Evolutionary conservation across 2,113 vertebrate species (phyloP).

Genomic region (Vicugna pacos): DNA sequence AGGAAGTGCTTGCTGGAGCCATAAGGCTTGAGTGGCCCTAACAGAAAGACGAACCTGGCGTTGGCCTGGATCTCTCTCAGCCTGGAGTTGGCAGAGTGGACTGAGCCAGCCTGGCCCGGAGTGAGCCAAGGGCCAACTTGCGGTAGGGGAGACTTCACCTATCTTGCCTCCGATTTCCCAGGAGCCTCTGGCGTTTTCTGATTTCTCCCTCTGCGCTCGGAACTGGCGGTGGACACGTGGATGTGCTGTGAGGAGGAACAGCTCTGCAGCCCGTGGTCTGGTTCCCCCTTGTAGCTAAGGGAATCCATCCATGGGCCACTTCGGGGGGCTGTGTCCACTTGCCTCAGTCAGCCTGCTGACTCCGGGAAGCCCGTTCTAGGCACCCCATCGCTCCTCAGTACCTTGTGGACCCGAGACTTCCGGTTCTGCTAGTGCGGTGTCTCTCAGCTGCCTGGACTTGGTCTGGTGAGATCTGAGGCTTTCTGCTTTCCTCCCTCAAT

Average conservation of each 20-base stretch:
- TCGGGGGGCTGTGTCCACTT: background rate
- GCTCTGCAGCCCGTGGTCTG: background rate
- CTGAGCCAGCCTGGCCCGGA: background rate
- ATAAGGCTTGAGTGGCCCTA: background rate
- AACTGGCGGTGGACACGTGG: background rate
- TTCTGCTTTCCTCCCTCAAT: conserved; percentile 15
- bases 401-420: background rate
- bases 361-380: background rate
- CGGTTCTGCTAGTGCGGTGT: background rate
- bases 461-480: background rate
- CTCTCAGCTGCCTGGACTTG: background rate
- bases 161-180: background rate
- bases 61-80: background rate
- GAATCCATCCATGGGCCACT: background rate
- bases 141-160: background rate
- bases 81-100: background rate
- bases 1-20: background rate
- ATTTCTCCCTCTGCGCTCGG: background rate
- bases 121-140: background rate
- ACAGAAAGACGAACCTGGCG: background rate
- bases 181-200: background rate
- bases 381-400: fast-evolving
- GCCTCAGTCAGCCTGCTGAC: background rate
- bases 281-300: background rate
- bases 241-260: background rate